Conservation (phyloP, 2,888 invertebrate genomes). For the Erpobdella octoculata region DNA sequence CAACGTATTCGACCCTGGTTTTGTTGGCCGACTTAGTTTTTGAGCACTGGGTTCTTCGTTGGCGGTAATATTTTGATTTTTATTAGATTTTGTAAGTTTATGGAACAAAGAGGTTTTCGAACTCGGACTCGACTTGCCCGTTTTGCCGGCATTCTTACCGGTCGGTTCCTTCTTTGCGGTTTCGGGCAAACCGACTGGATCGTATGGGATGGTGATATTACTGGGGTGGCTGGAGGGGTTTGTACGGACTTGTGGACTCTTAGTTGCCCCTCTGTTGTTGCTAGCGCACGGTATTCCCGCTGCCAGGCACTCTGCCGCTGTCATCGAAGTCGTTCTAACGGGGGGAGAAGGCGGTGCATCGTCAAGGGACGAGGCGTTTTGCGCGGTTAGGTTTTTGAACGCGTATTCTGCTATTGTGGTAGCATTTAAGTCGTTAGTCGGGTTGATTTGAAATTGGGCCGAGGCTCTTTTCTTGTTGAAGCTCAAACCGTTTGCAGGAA, state of each 20-base stretch:
- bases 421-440: neutral
- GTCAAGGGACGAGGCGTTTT: neutral
- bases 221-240: neutral
- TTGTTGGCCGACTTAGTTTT: constrained; percentile 12
- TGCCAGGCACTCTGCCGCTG: neutral
- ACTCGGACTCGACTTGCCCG: no score
- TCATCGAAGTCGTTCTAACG: constrained; percentile 19
- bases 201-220: no score
- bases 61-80: neutral
- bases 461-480: constrained; percentile 33
- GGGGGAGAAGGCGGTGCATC: constrained; percentile 18
- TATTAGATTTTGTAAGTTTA: neutral
- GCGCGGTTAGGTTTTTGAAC: no score
- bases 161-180: no score
- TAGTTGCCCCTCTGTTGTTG: neutral
- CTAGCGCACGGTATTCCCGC: neutral
- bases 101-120: no score
- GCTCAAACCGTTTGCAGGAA: constrained; percentile 37
- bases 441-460: neutral
- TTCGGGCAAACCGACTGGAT: no score
- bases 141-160: no score
- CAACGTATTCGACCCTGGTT: constrained; percentile 10
- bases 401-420: neutral
- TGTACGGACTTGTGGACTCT: neutral
- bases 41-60: neutral